phyloP scores from a whole-genome alignment of 1,140 invertebrate genomes.

The Solenopsis invicta region DNA sequence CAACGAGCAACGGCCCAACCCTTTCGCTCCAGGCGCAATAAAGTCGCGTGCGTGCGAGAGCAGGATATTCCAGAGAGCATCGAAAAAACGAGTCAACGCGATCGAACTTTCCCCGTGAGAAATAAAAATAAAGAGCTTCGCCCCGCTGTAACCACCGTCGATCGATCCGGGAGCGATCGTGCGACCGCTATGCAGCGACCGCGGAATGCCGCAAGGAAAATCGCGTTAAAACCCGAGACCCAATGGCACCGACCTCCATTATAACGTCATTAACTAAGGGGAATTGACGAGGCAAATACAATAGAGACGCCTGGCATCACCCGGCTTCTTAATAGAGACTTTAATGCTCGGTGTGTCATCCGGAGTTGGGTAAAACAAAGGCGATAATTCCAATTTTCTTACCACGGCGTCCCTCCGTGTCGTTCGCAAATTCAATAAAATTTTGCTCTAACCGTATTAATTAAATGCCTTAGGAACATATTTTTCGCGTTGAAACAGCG shows the following conservation, averaged over 20 bases:
- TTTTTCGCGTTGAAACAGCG: not conserved
- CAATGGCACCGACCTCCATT: slow-evolving; percentile 21
- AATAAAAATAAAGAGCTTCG: slow-evolving; percentile 9
- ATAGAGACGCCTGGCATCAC: not conserved
- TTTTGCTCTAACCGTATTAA: not conserved
- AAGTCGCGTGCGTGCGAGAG: not conserved
- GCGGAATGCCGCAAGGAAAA: slow-evolving; percentile 15
- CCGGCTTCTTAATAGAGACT: slow-evolving; percentile 60
- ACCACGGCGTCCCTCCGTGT: not conserved
- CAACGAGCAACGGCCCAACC: not conserved
- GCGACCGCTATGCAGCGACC: not conserved
- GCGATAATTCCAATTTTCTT: not conserved
- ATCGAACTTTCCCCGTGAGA: slow-evolving; percentile 36
- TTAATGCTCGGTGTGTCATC: slow-evolving; percentile 43
- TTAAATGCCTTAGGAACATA: not conserved
- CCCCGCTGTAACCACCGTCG: not conserved
- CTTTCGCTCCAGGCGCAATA: slow-evolving; percentile 21
- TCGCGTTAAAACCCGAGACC: not conserved
- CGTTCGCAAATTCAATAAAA: not conserved
- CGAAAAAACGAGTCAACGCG: slow-evolving; percentile 6
- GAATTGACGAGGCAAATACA: slow-evolving; percentile 21
- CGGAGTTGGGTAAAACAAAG: slow-evolving; percentile 8
- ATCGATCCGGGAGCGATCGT: slow-evolving; percentile 25
- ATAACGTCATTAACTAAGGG: slow-evolving; percentile 31
- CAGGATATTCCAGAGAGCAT: not conserved